These are phyloP conservation scores for Operophtera brumata DNA, from an alignment of 2,888 invertebrate species.

Conservation along the genomic window DNA sequence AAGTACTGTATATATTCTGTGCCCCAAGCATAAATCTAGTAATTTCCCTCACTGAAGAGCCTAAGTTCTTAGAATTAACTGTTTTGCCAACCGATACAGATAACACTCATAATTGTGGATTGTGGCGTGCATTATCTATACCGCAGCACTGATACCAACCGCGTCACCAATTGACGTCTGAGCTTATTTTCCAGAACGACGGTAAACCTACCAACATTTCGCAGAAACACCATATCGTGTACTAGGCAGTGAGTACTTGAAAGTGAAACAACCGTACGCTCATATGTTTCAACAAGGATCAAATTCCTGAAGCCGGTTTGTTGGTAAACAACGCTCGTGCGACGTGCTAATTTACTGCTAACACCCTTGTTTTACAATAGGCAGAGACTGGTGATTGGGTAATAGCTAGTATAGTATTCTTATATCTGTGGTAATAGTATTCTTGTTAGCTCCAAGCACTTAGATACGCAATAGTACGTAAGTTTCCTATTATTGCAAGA, in stretches of 20 bases:
- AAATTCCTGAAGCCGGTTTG: slow-evolving; percentile 17
- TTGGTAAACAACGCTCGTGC: slow-evolving; percentile 30
- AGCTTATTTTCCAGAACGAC: slow-evolving; percentile 13
- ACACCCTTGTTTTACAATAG: slow-evolving; percentile 15
- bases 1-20: too few species aligned
- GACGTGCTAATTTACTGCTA: slow-evolving; percentile 28
- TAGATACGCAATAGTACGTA: too few species aligned
- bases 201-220: slow-evolving; percentile 21
- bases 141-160: not conserved
- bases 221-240: slow-evolving; percentile 7
- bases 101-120: not conserved
- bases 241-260: slow-evolving; percentile 14
- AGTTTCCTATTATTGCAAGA: too few species aligned
- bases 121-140: not conserved
- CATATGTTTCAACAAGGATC: slow-evolving; percentile 15
- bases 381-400: slow-evolving; percentile 7
- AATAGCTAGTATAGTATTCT: too few species aligned
- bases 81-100: slow-evolving; percentile 1
- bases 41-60: not conserved
- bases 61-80: not conserved
- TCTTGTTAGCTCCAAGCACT: not conserved
- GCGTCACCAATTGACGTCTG: not conserved
- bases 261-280: slow-evolving; percentile 25
- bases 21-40: too few species aligned
- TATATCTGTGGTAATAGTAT: too few species aligned